A percentile compares a stretch with the other conserved stretches of the same genome.
Conservation (phyloP, 2,888 invertebrate species). For the Lasioglossum oenotherae region DNA sequence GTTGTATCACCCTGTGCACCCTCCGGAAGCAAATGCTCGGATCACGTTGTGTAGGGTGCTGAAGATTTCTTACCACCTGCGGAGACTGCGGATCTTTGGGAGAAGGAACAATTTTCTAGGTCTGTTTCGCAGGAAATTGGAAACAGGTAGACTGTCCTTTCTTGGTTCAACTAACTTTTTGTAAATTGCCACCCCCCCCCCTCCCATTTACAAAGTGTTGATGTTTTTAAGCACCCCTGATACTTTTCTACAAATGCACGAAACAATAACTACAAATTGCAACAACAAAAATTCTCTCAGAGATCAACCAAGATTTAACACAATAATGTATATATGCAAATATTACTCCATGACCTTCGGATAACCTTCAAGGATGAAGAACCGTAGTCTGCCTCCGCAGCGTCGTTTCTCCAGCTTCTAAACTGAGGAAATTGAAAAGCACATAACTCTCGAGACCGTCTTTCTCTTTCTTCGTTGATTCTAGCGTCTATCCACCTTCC, state of each 20-base stretch:
- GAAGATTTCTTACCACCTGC: not conserved
- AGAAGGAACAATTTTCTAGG: not conserved
- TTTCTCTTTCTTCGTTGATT: not conserved
- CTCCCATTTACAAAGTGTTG: too few relatives aligned
- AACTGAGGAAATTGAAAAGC: not conserved
- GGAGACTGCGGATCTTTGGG: not conserved
- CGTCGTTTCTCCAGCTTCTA: not conserved
- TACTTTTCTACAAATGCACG: too few relatives aligned
- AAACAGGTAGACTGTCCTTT: not conserved
- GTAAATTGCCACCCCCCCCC: not conserved
- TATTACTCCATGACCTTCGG: too few relatives aligned
- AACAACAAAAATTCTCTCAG: not conserved
- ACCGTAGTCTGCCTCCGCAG: not conserved
- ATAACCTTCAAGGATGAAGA: not conserved
- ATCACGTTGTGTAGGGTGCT: not conserved
- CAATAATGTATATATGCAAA: too few relatives aligned
- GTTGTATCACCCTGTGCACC: conserved; percentile 39
- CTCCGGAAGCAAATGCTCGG: not conserved
- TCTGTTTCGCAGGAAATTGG: not conserved
- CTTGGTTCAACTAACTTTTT: not conserved
- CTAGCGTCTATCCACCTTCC: not conserved
- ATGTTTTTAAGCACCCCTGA: too few relatives aligned
- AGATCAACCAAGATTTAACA: not conserved
- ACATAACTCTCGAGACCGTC: too few relatives aligned
- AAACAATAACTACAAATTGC: not conserved